Evolutionary conservation across 2,888 invertebrate species (phyloP).

Genomic region (Bruchidius siliquastri): DNA sequence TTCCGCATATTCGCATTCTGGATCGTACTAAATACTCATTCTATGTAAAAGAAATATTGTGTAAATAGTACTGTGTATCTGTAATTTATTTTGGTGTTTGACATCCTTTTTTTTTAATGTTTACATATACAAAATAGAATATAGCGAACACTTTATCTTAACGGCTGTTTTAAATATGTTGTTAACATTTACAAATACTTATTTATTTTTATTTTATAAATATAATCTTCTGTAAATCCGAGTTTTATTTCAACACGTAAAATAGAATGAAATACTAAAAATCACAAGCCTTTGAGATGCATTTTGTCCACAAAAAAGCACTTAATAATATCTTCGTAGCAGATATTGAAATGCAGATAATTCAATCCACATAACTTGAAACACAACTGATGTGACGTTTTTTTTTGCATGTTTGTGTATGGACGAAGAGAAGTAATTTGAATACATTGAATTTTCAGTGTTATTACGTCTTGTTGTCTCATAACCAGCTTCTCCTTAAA

Average conservation of each 20-base stretch:
- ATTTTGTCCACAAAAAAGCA: no score
- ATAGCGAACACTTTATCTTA: conserved; percentile 22
- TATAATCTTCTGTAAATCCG: conserved; percentile 9
- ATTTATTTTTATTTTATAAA: conserved; percentile 30
- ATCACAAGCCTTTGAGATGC: no score
- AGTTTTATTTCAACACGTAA: background rate
- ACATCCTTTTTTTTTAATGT: background rate
- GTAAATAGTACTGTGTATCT: conserved; percentile 3
- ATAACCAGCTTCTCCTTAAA: no score
- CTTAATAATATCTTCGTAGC: no score
- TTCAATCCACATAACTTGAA: no score
- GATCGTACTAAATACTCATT: conserved; percentile 16
- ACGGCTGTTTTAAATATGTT: conserved; percentile 25
- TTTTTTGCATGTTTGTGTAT: no score
- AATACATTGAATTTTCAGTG: no score
- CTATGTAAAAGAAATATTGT: conserved; percentile 13
- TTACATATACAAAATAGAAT: background rate
- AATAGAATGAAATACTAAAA: no score
- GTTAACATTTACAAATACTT: conserved; percentile 24
- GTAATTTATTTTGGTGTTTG: conserved; percentile 4
- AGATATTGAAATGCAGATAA: no score
- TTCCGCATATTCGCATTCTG: conserved; percentile 23
- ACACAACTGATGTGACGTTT: no score
- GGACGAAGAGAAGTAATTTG: no score
- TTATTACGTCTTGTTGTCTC: no score